Evolutionary conservation across 2,113 vertebrate genomes (phyloP), one percentile per base, ranked within the genome.

Genomic region (Forbesichthys agassizii): DNA sequence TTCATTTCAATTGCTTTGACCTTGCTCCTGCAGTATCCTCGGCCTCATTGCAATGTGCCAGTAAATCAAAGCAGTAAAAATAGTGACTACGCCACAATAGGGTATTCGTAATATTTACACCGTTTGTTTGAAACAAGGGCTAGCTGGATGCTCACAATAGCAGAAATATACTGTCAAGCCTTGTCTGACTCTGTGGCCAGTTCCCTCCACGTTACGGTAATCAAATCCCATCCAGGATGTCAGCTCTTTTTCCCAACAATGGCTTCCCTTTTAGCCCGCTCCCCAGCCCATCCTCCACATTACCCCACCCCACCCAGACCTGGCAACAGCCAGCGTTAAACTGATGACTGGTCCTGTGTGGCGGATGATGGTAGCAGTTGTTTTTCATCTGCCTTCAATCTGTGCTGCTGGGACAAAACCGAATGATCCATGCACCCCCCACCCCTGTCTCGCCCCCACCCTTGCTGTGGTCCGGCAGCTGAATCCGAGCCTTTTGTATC

Each of bases 401-500:
- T 78, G 77, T 70, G 71, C 66, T 59, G 63, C 42, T 74, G 84
- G 84, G 88, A 88, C 86, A 88, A 78, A 85, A 83, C 76, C 88
- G 86, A 87, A 90, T 87, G 83, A 75, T 87, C 84, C 84, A 81
- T 62, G 62, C 61, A 59, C 14, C 52, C 63, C 58, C 77, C 66
- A 42, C 36, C 61, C 78, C 80, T 64, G 80, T 61, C 49, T 61
- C 75, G 66, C 5, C 55, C 78, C 75, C 71, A 65, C 47, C 72
- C 75, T 84, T 64, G 69, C 83, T 80, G 70, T 55, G 66, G 82
- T 67, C 84, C 51, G 66, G 71, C 61, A 68, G 79, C 88, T 90
- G 90, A 92, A 91, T 90, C 90, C 87, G 9, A 75, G 87, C 86
- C 82, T 88, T 88, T 92, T 93, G 90, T 92, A 75, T 82, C 78